Evolutionary conservation across 1,140 invertebrate genomes (phyloP).

Genomic region (Hyposmocoma kahamanoa): DNA sequence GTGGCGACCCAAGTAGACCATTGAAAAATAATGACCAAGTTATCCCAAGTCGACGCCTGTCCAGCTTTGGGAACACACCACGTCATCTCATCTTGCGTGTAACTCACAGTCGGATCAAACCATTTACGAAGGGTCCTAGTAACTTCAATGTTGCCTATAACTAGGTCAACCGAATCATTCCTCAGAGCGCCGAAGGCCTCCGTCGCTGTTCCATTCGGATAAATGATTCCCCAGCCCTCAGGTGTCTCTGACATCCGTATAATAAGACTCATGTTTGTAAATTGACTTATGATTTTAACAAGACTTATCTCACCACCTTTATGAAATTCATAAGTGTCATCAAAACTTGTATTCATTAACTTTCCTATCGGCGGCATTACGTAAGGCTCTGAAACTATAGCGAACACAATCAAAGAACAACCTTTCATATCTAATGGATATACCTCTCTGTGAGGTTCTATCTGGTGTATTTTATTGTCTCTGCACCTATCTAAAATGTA

Average conservation of each 20-base stretch:
- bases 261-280: conserved; percentile 63
- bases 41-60: conserved; percentile 59
- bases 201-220: conserved; percentile 44
- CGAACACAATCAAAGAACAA: conserved; percentile 62
- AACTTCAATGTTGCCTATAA: conserved; percentile 68
- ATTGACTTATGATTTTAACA: conserved; percentile 60
- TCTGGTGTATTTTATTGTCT: conserved; percentile 44
- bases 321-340: conserved; percentile 59
- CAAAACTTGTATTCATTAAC: conserved; percentile 33
- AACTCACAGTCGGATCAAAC: conserved; percentile 63
- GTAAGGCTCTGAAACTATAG: conserved; percentile 64
- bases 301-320: conserved; percentile 66
- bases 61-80: conserved; percentile 63
- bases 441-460: conserved; percentile 43
- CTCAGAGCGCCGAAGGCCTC: conserved; percentile 48
- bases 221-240: conserved; percentile 62
- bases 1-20: conserved; percentile 64
- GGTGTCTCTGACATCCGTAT: conserved; percentile 47
- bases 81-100: conserved; percentile 69
- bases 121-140: conserved; percentile 57
- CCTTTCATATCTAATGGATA: conserved; percentile 57
- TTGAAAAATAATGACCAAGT: conserved; percentile 66
- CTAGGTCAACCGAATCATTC: conserved; percentile 52
- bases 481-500: conserved; percentile 62
- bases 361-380: conserved; percentile 57